phyloP scores from a whole-genome alignment of 2,113 vertebrate genomes.

The Corvus moneduloides region DNA sequence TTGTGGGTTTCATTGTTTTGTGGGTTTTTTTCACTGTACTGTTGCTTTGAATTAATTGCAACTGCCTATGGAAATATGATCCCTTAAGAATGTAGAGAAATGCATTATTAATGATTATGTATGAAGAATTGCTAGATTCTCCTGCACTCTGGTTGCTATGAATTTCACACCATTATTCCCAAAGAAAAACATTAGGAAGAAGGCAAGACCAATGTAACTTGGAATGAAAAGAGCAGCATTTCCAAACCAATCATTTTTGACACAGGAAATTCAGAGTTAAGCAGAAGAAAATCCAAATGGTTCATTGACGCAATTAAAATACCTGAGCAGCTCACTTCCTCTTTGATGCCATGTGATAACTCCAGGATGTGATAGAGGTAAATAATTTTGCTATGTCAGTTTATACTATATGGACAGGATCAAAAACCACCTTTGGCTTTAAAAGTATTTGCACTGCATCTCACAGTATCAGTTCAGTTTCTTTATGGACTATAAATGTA shows the following conservation, averaged over 20 bases:
- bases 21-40: background rate
- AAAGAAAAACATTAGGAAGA: background rate
- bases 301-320: background rate
- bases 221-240: background rate
- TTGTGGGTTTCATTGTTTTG: background rate
- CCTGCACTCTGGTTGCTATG: background rate
- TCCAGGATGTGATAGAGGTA: background rate
- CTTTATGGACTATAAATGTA: background rate
- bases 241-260: background rate
- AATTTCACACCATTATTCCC: background rate
- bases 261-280: background rate
- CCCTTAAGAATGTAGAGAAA: background rate
- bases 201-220: background rate
- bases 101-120: constrained; percentile 11
- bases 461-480: background rate
- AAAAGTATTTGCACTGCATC: background rate
- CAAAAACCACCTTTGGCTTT: background rate
- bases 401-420: background rate
- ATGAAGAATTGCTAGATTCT: background rate
- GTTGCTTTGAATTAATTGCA: constrained; percentile 11
- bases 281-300: background rate
- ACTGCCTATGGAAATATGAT: background rate
- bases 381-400: background rate
- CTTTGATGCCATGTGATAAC: background rate
- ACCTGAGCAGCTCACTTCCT: background rate